phyloP scores from a whole-genome alignment of 2,797 vertebrate genomes.

The Loris lydekkerianus region DNA sequence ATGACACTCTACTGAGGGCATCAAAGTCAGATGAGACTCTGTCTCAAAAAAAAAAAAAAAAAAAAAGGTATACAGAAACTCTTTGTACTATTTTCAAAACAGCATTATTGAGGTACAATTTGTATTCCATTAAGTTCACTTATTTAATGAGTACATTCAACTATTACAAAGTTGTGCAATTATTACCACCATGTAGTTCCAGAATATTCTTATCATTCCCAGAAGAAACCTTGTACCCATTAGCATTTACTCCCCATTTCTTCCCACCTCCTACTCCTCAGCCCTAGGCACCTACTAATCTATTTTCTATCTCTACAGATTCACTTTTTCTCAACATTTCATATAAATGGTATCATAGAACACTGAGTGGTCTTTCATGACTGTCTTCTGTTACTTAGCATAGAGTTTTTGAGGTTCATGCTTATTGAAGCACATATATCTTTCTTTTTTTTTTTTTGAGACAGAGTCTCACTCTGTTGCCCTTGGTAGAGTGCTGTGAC shows the following conservation, averaged over 20 bases:
- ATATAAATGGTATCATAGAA: neutral
- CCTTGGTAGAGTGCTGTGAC: too few species aligned
- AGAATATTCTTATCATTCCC: slow-evolving; percentile 37
- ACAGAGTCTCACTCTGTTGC: too few species aligned
- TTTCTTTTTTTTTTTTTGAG: neutral
- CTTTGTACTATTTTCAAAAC: neutral
- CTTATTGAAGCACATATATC: neutral
- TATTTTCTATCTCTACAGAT: neutral
- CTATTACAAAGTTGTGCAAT: neutral
- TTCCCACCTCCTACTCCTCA: neutral
- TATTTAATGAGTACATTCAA: slow-evolving; percentile 31
- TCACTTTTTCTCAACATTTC: neutral
- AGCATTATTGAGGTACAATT: slow-evolving; percentile 1
- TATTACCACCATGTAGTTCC: slow-evolving; percentile 23
- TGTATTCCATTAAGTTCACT: neutral
- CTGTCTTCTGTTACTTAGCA: slow-evolving; percentile 22
- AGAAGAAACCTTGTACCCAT: neutral
- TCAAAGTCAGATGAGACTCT: too few species aligned
- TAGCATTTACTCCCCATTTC: neutral
- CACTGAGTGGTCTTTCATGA: slow-evolving; percentile 13
- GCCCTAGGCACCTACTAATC: neutral
- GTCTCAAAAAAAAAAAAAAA: neutral
- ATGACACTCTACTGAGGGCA: too few species aligned
- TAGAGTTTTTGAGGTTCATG: slow-evolving; percentile 1
- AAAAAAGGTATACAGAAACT: neutral